Conservation (phyloP, 1,140 invertebrate genomes). For the Brachystomella parvula region DNA sequence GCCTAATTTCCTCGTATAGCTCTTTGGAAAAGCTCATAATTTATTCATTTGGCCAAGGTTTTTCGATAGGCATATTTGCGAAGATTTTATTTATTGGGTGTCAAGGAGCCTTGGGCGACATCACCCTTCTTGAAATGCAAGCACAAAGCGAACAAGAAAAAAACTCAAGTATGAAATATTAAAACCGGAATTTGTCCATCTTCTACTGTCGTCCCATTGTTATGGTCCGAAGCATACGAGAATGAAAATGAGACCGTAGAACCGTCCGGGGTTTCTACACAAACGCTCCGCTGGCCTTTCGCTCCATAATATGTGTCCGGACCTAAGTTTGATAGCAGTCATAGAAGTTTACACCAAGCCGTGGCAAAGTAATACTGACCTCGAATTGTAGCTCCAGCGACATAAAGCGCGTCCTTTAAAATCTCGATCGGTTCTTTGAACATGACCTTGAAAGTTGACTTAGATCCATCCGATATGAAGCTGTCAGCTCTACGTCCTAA, state of each 20-base stretch:
- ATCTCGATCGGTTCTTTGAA: slow-evolving; percentile 84
- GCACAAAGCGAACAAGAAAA: too few relatives aligned
- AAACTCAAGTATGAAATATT: slow-evolving; percentile 60
- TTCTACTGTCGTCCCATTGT: slow-evolving; percentile 83
- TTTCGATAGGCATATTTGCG: too few relatives aligned
- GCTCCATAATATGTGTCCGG: slow-evolving; percentile 82
- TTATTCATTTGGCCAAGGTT: too few relatives aligned
- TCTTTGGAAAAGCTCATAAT: too few relatives aligned
- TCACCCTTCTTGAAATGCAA: too few relatives aligned
- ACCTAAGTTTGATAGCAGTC: slow-evolving; percentile 45
- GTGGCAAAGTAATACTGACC: slow-evolving; percentile 22
- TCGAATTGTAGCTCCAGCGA: slow-evolving; percentile 71
- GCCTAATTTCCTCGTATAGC: too few relatives aligned
- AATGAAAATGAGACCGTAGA: slow-evolving; percentile 76
- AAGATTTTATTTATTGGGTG: too few relatives aligned
- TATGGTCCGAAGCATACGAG: slow-evolving; percentile 74
- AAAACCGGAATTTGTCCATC: slow-evolving; percentile 86
- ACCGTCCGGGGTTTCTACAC: slow-evolving; percentile 60
- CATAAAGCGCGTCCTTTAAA: slow-evolving; percentile 68
- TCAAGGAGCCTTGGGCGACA: too few relatives aligned
- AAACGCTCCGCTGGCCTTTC: slow-evolving; percentile 67
- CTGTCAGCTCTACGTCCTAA: slow-evolving; percentile 67
- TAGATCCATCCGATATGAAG: slow-evolving; percentile 72
- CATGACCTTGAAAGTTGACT: slow-evolving; percentile 74
- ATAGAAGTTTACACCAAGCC: not conserved